Conservation (phyloP, 1,140 invertebrate genomes). For the Orchesella cincta region DNA sequence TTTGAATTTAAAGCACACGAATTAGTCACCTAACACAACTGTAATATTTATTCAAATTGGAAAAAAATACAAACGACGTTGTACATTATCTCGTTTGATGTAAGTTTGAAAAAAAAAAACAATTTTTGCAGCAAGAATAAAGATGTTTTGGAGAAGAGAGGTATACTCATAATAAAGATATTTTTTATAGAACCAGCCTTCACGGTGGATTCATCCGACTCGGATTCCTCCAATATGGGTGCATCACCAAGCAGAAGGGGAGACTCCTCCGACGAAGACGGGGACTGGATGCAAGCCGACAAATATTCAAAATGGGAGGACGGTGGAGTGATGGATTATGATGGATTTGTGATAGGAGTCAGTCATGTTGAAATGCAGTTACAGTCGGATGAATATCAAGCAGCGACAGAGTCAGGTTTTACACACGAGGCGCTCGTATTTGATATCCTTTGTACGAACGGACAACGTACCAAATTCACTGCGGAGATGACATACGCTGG, state of each 20-base stretch:
- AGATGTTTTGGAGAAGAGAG: too few relatives aligned
- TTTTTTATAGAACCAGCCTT: too few relatives aligned
- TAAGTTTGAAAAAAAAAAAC: too few relatives aligned
- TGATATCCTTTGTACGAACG: slow-evolving; percentile 21
- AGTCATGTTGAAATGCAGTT: slow-evolving; percentile 26
- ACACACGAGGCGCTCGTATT: slow-evolving; percentile 25
- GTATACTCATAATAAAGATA: too few relatives aligned
- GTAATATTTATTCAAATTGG: too few relatives aligned
- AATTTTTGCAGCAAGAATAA: too few relatives aligned
- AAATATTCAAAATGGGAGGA: not conserved
- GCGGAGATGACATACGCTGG: slow-evolving; percentile 24
- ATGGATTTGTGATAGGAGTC: not conserved
- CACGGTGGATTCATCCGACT: too few relatives aligned
- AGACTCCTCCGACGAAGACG: slow-evolving; percentile 5
- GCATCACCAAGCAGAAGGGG: not conserved
- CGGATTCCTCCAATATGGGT: not conserved
- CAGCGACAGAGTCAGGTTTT: not conserved
- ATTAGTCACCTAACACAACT: too few relatives aligned
- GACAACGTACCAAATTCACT: not conserved
- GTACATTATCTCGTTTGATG: too few relatives aligned
- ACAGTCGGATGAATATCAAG: not conserved
- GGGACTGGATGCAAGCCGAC: slow-evolving; percentile 29
- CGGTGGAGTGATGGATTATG: slow-evolving; percentile 2
- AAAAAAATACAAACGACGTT: too few relatives aligned
- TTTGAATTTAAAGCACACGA: too few relatives aligned